A percentile compares a stretch with the other conserved stretches of the same genome.
phyloP scores from a whole-genome alignment of 2,888 invertebrate genomes.

The Sclerodermus sp. region DNA sequence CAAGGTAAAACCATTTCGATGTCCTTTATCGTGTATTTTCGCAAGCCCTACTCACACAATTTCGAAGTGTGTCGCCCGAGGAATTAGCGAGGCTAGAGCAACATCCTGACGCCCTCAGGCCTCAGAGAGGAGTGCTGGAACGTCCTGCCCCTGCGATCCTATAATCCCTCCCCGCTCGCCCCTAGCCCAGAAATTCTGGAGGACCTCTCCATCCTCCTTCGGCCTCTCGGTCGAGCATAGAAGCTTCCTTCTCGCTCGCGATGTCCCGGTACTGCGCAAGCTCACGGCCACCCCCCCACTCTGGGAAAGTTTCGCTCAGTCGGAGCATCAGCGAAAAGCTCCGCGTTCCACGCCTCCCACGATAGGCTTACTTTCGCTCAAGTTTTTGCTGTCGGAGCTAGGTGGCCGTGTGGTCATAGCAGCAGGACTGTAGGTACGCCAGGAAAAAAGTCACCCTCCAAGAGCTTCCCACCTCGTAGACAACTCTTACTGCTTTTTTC shows the following conservation, averaged over 20 bases:
- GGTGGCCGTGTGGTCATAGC: too few relatives aligned
- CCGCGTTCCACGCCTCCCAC: slow-evolving; percentile 48
- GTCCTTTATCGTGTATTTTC: too few relatives aligned
- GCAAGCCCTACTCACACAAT: background rate
- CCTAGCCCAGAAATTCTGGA: slow-evolving; percentile 24
- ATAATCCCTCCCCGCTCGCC: slow-evolving; percentile 22
- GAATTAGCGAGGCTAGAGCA: slow-evolving; percentile 6
- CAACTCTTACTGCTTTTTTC: too few relatives aligned
- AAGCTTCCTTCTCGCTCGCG: slow-evolving; percentile 14
- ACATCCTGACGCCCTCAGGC: slow-evolving; percentile 24
- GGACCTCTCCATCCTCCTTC: slow-evolving; percentile 16
- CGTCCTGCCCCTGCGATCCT: slow-evolving; percentile 27
- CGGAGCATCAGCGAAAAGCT: slow-evolving; percentile 31
- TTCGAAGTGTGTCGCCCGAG: background rate
- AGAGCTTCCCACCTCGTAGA: too few relatives aligned
- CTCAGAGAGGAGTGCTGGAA: slow-evolving; percentile 40
- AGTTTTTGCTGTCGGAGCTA: slow-evolving; percentile 25
- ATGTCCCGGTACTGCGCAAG: slow-evolving; percentile 26
- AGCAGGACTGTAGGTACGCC: too few relatives aligned
- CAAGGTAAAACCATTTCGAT: too few relatives aligned
- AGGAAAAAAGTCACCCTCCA: too few relatives aligned
- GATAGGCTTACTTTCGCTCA: slow-evolving; percentile 42
- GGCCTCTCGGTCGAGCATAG: slow-evolving; percentile 1
- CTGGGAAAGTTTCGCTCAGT: slow-evolving; percentile 23
- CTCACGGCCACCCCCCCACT: slow-evolving; percentile 30